Percentiles rank a stretch among this genome's conserved stretches.
These are phyloP conservation scores for Cyrtodaria siliqua DNA, from an alignment of 2,888 invertebrate genomes.

Conservation along the genomic window DNA sequence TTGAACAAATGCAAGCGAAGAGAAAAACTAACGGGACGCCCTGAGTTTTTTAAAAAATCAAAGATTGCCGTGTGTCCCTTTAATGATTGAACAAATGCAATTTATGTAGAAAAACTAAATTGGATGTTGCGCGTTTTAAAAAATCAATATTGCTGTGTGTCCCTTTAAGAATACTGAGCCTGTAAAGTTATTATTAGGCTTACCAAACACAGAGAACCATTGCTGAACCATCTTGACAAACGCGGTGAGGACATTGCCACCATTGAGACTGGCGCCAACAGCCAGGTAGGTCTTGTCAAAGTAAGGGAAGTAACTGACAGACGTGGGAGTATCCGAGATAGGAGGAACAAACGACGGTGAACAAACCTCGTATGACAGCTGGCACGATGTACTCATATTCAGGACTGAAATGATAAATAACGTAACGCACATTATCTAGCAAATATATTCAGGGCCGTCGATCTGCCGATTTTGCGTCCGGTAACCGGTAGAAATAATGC, in stretches of 20 bases:
- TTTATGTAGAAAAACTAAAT: too few species aligned
- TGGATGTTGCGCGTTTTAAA: too few species aligned
- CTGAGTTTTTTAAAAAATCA: too few species aligned
- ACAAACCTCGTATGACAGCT: slow-evolving; percentile 89
- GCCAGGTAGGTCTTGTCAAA: slow-evolving; percentile 90
- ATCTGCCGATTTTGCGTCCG: too few species aligned
- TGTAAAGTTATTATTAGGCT: slow-evolving; percentile 38
- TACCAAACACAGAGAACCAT: slow-evolving; percentile 91
- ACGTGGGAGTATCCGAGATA: slow-evolving; percentile 71
- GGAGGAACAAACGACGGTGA: slow-evolving; percentile 72
- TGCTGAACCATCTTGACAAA: slow-evolving; percentile 92
- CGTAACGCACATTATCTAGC: not conserved
- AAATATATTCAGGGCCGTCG: too few species aligned
- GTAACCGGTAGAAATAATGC: too few species aligned
- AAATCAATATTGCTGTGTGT: too few species aligned
- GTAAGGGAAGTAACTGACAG: slow-evolving; percentile 89
- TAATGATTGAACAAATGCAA: too few species aligned
- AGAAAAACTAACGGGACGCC: too few species aligned
- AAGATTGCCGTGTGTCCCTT: too few species aligned
- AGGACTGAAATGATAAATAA: slow-evolving; percentile 88
- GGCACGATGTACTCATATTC: slow-evolving; percentile 95
- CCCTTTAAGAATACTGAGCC: too few species aligned
- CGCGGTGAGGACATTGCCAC: slow-evolving; percentile 92
- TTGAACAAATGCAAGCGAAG: too few species aligned
- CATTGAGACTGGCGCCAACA: slow-evolving; percentile 95